Base-by-base conservation (phyloP, 2,113 vertebrate species). In the Myotis davidii region DNA sequence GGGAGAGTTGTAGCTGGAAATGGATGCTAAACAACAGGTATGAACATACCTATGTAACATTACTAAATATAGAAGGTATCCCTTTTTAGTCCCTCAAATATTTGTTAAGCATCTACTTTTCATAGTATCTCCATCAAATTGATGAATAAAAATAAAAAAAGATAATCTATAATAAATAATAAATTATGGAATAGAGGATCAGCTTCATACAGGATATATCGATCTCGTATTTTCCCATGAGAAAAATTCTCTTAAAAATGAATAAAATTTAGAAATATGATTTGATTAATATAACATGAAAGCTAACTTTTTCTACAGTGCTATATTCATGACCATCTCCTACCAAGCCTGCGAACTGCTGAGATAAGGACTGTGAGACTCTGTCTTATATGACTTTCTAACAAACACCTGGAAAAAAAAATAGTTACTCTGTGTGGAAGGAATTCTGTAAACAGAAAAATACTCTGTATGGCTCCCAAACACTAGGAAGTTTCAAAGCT, bases 81-180 rank as follows among this genome's bases (percentile, higher is more conserved):
- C 13, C 39, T 21, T 85, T 77, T 50, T 14, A 45, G 13, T 64
- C 32, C 20, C 59, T 94, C 61, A 85, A 50, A 77, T 81, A 74
- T 34, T 13, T 79, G 65, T 27, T 76, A 88, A 85, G 52, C 21
- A 77, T 85, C 79, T 77, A 89, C 48, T 88, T 83, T 92, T 85
- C 73, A 88, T 18, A 73, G 34, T 20, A 52, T 27, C 42, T 50
- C 39, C 29, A 76, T 23, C 81, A 74, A 90, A 65, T 70, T 23
- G 64, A 78, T 72, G 74, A 48, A 85, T 81, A 70, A 85, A 65
- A 69, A 45, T 64, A 52, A 61, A 79, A 56, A 59, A 25, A 59
- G 6, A 20, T 54, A 20, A 54, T 17, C 18, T 56, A 61, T 61
- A 61, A 54, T 74, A 52, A 65, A 64, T 50, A 56, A 93, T 25